Percentiles rank a stretch among this genome's conserved stretches.
These are phyloP conservation scores for Amblyjoppa proteus DNA, from an alignment of 2,888 invertebrate species.

Conservation along the genomic window DNA sequence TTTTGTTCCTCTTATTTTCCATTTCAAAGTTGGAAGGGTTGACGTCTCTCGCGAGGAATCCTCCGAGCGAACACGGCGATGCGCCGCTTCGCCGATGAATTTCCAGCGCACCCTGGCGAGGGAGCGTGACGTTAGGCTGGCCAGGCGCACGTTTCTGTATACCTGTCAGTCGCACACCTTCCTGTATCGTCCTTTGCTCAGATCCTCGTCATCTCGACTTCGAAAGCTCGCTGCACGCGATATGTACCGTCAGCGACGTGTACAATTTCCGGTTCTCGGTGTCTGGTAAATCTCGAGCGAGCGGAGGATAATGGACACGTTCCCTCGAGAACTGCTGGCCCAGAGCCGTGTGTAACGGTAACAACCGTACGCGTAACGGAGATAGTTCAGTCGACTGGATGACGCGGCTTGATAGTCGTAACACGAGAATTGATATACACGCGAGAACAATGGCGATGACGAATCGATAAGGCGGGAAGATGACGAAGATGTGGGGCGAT, in stretches of 20 bases:
- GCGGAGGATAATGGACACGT: constrained; percentile 53
- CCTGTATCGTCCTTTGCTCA: constrained; percentile 7
- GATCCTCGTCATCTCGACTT: constrained; percentile 43
- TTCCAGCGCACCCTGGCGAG: not conserved
- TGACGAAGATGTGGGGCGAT: not conserved
- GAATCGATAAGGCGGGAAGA: not conserved
- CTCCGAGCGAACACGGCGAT: not conserved
- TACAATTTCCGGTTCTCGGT: constrained; percentile 64
- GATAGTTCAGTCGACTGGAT: constrained; percentile 47
- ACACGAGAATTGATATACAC: constrained; percentile 57
- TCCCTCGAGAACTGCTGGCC: constrained; percentile 18
- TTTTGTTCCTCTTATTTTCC: no score
- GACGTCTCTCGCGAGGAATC: not conserved
- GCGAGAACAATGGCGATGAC: constrained; percentile 43
- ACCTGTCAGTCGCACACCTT: constrained; percentile 59
- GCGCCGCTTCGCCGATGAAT: not conserved
- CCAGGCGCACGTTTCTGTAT: constrained; percentile 22
- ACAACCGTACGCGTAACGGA: constrained; percentile 46
- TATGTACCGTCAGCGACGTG: constrained; percentile 60
- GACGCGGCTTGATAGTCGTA: constrained; percentile 50
- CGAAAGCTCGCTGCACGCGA: constrained; percentile 55
- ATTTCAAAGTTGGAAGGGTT: no score
- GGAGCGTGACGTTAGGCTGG: constrained; percentile 46
- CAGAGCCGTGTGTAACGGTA: not conserved
- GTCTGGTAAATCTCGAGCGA: constrained; percentile 44